Evolutionary conservation across 1,140 invertebrate genomes (phyloP).

Genomic region (Scaptomyza montana): DNA sequence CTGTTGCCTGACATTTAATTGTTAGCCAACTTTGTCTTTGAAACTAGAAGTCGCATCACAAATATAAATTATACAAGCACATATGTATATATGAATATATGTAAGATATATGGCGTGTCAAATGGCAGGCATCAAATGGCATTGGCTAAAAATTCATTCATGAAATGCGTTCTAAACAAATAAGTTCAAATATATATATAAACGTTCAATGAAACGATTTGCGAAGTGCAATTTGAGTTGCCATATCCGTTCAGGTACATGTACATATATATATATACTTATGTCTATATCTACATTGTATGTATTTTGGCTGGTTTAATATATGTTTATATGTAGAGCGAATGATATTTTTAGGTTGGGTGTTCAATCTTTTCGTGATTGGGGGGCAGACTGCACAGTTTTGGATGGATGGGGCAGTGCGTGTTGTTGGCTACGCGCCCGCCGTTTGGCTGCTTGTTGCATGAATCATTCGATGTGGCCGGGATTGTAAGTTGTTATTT

Average conservation of each 20-base stretch:
- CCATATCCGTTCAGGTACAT: constrained; percentile 64
- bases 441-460: constrained; percentile 65
- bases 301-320: constrained; percentile 3
- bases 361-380: constrained; percentile 73
- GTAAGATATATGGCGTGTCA: constrained; percentile 43
- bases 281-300: constrained; percentile 16
- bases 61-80: neutral
- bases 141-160: constrained; percentile 55
- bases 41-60: neutral
- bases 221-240: constrained; percentile 73
- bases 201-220: constrained; percentile 52
- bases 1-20: constrained; percentile 1
- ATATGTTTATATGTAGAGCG: constrained; percentile 64
- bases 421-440: constrained; percentile 76
- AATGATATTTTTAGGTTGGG: constrained; percentile 71
- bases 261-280: constrained; percentile 17
- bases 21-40: constrained; percentile 17
- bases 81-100: constrained; percentile 14
- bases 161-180: constrained; percentile 56
- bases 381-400: constrained; percentile 38
- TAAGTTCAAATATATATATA: constrained; percentile 24
- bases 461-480: constrained; percentile 67
- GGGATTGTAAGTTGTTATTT: constrained; percentile 33
- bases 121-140: constrained; percentile 43
- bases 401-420: constrained; percentile 66